Evolutionary conservation across 2,797 vertebrate genomes (phyloP), one percentile per base, ranked within the genome.

Genomic region (Esox masquinongy): DNA sequence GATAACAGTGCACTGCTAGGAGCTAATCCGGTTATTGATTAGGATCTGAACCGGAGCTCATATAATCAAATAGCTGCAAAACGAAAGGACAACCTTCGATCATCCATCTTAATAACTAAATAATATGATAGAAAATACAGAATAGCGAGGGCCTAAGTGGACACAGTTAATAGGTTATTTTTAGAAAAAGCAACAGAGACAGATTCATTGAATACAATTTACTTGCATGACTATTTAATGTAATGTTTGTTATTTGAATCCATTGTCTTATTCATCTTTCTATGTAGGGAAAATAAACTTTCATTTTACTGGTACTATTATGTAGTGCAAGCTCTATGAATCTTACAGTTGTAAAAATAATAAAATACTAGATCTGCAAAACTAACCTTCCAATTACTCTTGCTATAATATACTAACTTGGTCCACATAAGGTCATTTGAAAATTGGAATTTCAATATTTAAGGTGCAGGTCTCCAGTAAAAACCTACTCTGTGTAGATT

Each of bases 21-120:
- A 83, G 77, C 83, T 92, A 90, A 92, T 91, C 85, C 86, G 81
- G 85, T 91, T 92, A 92, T 90, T 90, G 91, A 93, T 93, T 91
- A 76, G 56, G 80, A 87, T 87, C 89, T 88, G 85, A 87, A 86
- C 87, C 69, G 77, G 81, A 84, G 86, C 87, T 92, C 89, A 83
- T 86, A 85, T 92, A 92, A 92, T 92, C 91, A 90, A 92, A 91
- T 88, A 87, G 87, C 88, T 53, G 81, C 77, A 11, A 90, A 85
- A 86, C 80, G 80, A 86, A 89, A 88, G 82, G 88, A 91, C 88
- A 89, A 88, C 81, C 79, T 87, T 90, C 89, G 75, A 76, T 92
- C 88, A 92, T 92, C 88, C 87, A 90, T 53, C 86, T 89, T 8
- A 5, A 39, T 89, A 84, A 89, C 82, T 84, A 83, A 91, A 92